Percentiles rank a stretch among this genome's conserved stretches.
Conservation (phyloP, 1,140 invertebrate species). For the Zaprionus capensis region DNA sequence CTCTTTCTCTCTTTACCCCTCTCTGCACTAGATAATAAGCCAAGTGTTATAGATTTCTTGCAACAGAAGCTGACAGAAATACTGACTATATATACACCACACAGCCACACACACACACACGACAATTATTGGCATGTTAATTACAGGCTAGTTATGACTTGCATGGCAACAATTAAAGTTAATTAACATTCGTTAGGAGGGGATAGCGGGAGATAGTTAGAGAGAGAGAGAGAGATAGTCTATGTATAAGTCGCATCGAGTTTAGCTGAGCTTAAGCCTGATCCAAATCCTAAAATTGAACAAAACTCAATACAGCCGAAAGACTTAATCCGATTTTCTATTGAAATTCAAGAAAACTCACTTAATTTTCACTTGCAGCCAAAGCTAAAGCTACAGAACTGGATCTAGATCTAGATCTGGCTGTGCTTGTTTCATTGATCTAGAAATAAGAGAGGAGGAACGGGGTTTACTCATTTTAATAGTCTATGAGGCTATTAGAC, state of each 20-base stretch:
- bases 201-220: background rate
- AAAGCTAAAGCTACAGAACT: constrained; percentile 18
- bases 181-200: constrained; percentile 62
- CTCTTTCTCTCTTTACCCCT: background rate
- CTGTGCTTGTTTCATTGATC: constrained; percentile 44
- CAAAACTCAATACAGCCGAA: constrained; percentile 16
- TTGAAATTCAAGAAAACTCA: constrained; percentile 30
- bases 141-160: constrained; percentile 73
- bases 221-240: background rate
- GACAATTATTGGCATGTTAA: constrained; percentile 75
- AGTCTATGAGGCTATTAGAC: constrained; percentile 25
- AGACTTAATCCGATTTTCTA: constrained; percentile 7
- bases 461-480: constrained; percentile 12
- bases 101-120: constrained; percentile 21
- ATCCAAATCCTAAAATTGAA: constrained; percentile 18
- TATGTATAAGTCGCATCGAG: constrained; percentile 8
- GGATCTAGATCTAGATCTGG: constrained; percentile 22
- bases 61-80: constrained; percentile 43
- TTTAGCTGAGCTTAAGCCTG: background rate
- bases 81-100: constrained; percentile 6
- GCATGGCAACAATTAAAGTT: constrained; percentile 77
- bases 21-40: constrained; percentile 14
- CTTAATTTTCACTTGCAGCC: constrained; percentile 26
- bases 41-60: constrained; percentile 59
- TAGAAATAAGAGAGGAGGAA: constrained; percentile 30